phyloP scores from a whole-genome alignment of 1,140 invertebrate species.

The Mamestra configurata region DNA sequence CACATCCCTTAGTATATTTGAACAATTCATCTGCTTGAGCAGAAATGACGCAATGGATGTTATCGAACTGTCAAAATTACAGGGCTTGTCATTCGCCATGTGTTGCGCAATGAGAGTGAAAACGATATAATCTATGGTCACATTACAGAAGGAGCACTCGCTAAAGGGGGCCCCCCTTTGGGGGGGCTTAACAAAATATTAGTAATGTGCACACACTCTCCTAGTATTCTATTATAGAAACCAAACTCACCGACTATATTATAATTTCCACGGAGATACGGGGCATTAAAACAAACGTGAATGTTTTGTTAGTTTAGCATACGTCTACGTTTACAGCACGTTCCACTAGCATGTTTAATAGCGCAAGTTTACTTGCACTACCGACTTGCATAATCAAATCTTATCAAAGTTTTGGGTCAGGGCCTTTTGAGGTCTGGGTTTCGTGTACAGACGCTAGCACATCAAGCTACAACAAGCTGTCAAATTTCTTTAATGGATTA shows the following conservation, averaged over 20 bases:
- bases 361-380: neutral
- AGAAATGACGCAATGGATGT: neutral
- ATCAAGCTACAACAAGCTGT: too few species aligned
- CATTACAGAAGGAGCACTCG: neutral
- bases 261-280: constrained; percentile 39
- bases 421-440: neutral
- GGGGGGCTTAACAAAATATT: constrained; percentile 17
- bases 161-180: too few species aligned
- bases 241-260: constrained; percentile 39
- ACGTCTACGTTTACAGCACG: constrained; percentile 19
- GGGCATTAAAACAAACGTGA: constrained; percentile 41
- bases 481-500: too few species aligned
- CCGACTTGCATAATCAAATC: neutral
- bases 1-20: too few species aligned
- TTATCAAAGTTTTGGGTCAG: neutral
- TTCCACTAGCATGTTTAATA: neutral
- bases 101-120: too few species aligned
- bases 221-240: constrained; percentile 27
- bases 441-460: too few species aligned
- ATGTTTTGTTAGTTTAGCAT: constrained; percentile 38
- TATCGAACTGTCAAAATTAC: neutral
- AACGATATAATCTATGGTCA: neutral
- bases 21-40: too few species aligned
- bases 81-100: too few species aligned
- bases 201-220: constrained; percentile 36